Conservation (phyloP, 1,140 invertebrate genomes). For the Trichonephila clavipes region DNA sequence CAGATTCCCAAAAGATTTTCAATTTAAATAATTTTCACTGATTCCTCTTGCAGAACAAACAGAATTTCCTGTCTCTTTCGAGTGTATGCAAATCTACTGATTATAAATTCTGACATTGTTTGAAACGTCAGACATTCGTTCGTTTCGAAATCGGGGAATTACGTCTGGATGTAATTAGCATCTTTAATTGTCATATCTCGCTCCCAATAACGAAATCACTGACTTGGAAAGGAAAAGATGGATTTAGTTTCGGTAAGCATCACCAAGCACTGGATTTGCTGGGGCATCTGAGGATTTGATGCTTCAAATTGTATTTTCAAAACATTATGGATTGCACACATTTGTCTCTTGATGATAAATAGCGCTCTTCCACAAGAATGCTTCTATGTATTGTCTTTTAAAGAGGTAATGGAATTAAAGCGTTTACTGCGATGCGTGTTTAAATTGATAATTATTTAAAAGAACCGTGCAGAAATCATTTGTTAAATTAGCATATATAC, state of each 20-base stretch:
- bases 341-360: neutral
- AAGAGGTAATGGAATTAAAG: no score
- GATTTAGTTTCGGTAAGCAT: neutral
- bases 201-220: neutral
- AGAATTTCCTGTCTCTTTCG: neutral
- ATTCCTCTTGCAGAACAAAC: neutral
- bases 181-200: slow-evolving; percentile 37
- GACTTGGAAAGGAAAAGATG: neutral
- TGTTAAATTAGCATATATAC: no score
- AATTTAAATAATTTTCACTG: slow-evolving; percentile 14
- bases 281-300: neutral
- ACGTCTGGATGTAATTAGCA: neutral
- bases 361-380: no score
- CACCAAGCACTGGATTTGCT: neutral
- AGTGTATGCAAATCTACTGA: neutral
- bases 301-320: neutral
- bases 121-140: neutral
- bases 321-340: neutral
- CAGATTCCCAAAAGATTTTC: neutral
- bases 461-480: no score
- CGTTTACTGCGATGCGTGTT: no score
- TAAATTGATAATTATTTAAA: no score
- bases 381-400: no score
- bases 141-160: neutral
- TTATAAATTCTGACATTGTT: slow-evolving; percentile 14